Base-by-base conservation (phyloP, 2,888 invertebrate genomes). In the Eremobia ochroleuca region DNA sequence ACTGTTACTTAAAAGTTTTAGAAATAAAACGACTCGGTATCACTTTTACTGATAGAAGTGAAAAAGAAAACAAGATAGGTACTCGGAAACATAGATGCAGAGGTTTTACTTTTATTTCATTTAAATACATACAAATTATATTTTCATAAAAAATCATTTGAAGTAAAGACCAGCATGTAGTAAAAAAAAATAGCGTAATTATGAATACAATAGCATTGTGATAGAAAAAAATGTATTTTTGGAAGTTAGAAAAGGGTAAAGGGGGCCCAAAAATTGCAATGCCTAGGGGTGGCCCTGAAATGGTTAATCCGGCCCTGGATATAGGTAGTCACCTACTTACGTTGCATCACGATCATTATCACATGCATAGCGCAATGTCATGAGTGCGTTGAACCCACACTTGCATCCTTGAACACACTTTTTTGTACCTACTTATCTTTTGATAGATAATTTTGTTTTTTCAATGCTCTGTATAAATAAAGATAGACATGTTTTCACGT, bases 381-480 rank as follows among this genome's bases (percentile, higher is more conserved):
- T 82, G 88, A 87, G 96, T 91, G 85, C 95, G 87, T 92, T 96
- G 96, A 96, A 95, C 96, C 87, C 91, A 82, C 55, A 68, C 76
- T 73, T 86, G 91, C 91, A 95, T 95, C 96, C 96, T 96, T 96
- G 96, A 95, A 94, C 90, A 91, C 93, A 93, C 92, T 93, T 93
- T 94, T 92, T 83, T 93, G 92, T 85, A 84, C 84, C 81, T 93
- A 93, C 85, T 87, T 93, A 93, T 90, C 88, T 85, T 87, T 91
- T 88, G 83, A 91, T 94, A 93, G 94, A 94, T 94, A 94, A 93
- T 88, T 89, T 90, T 90, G 91, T 92, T 93, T 92, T 91, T 89
- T 85, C 85, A 85, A 90, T 86, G 82, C 78, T 69, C 82, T 81
- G 83, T 87, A 74, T 88, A 85, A 79, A 88, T 88, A 88, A 77